Evolutionary conservation across 2,113 vertebrate species (phyloP).

Genomic region (Pseudopipra pipra): DNA sequence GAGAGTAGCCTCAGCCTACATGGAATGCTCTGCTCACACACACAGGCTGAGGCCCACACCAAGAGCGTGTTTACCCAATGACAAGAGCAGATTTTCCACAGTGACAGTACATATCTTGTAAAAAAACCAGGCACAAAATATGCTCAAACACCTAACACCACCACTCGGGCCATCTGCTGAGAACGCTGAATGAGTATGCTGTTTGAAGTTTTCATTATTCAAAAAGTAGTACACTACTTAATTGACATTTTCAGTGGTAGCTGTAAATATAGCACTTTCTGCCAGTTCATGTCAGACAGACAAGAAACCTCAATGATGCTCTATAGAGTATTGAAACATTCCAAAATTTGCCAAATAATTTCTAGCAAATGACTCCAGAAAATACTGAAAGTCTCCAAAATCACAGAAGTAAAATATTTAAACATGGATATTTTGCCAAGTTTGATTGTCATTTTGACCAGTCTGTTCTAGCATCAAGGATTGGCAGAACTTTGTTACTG

Average conservation of each 20-base stretch:
- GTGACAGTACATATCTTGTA: background rate
- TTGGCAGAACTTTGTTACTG: background rate
- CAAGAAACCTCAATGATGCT: background rate
- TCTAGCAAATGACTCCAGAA: background rate
- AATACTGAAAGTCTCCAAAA: background rate
- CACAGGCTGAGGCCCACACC: background rate
- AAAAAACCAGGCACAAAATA: background rate
- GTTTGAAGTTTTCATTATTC: background rate
- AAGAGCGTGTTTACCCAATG: fast-evolving
- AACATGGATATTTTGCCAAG: background rate
- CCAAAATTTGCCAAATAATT: background rate
- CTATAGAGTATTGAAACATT: background rate
- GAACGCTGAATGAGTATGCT: background rate
- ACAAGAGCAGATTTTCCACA: background rate
- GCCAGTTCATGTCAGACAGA: background rate
- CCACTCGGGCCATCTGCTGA: background rate
- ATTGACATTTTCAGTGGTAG: background rate
- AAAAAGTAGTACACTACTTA: background rate
- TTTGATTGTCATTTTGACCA: background rate
- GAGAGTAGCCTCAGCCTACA: background rate
- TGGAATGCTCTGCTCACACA: background rate
- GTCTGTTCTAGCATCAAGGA: background rate
- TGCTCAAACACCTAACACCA: background rate
- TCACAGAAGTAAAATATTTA: background rate
- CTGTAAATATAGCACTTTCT: background rate